Base-by-base conservation (phyloP, 2,888 invertebrate species). In the Oligia latruncula region DNA sequence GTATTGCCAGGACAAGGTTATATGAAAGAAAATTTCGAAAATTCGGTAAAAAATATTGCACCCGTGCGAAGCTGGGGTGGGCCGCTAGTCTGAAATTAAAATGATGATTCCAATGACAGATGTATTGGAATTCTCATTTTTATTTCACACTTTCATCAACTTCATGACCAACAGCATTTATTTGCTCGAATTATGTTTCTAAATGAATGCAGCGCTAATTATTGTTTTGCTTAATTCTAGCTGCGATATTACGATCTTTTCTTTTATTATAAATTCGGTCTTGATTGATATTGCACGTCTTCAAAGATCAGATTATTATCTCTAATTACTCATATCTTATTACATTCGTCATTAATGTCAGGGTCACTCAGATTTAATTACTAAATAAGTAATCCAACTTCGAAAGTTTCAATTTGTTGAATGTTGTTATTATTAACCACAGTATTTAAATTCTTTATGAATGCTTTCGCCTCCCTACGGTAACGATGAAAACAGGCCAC, bases 401-500 rank as follows among this genome's bases (percentile, higher is more conserved):
- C 35, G 20, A 62, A 62, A 71, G 6, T 29, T 15, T 13, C 20
- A 13, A 29, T 2, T 17, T 58, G 15, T 29, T 35, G 11, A 40
- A 43, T 49, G 15, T 73, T n/a, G 15, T 11, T 29, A 11, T 52
- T 55, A 15, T 52, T 55, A 40, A 5, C 20, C 15, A 15, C 8
- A 13, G 35, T 2, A 55, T 77, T 55, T 35, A 52, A 55, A 74
- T 23, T 62, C 55, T 73, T 15, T 46, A 17, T 73, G 64, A 65
- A 35, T 3, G 62, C 9, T 80, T 83, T 82, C 58, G 70, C 84
- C 78, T 70, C 66, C 68, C 79, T 86, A 78, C 43, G 29, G 49
- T 82, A 82, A 79, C 80, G 71, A 87, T 86, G 76, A 72, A 83
- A 84, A 86, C 80, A 85, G 78, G 81, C 78, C 77, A 80, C 66